A percentile compares a stretch with the other conserved stretches of the same genome.
Conservation (phyloP, 2,888 invertebrate genomes). For the Melinaea menophilus region DNA sequence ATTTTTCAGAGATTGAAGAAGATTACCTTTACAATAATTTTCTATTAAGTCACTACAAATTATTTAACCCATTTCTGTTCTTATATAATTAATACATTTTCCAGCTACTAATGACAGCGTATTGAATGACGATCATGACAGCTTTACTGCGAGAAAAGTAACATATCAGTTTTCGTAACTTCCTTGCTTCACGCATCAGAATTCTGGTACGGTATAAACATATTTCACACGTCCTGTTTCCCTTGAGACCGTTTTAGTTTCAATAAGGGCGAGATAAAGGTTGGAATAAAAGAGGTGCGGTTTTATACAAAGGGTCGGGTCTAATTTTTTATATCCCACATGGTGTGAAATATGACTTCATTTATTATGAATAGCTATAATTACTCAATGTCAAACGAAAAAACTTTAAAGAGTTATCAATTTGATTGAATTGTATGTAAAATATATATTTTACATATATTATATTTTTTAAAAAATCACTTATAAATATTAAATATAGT, state of each 20-base stretch:
- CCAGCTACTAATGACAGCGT: neutral
- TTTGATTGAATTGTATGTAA: neutral
- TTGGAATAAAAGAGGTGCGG: constrained; percentile 15
- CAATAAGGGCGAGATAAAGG: constrained; percentile 30
- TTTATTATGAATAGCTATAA: neutral
- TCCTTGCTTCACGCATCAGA: neutral
- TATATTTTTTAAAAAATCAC: neutral
- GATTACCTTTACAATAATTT: too few species aligned
- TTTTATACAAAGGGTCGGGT: constrained; percentile 22
- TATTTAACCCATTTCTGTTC: too few species aligned
- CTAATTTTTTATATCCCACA: constrained; percentile 24
- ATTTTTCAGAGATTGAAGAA: too few species aligned
- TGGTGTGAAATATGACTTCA: constrained; percentile 1
- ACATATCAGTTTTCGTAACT: neutral
- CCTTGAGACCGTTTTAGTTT: constrained; percentile 25
- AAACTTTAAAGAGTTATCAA: neutral
- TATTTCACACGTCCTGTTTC: constrained; percentile 26
- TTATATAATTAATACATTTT: too few species aligned
- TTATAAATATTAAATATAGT: too few species aligned
- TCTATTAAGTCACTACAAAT: too few species aligned
- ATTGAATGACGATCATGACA: neutral
- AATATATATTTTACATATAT: neutral
- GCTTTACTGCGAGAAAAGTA: neutral
- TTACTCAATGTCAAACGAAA: neutral
- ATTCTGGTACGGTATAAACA: constrained; percentile 7